Base-by-base conservation (phyloP, 2,888 invertebrate genomes). In the Teleogryllus oceanicus region DNA sequence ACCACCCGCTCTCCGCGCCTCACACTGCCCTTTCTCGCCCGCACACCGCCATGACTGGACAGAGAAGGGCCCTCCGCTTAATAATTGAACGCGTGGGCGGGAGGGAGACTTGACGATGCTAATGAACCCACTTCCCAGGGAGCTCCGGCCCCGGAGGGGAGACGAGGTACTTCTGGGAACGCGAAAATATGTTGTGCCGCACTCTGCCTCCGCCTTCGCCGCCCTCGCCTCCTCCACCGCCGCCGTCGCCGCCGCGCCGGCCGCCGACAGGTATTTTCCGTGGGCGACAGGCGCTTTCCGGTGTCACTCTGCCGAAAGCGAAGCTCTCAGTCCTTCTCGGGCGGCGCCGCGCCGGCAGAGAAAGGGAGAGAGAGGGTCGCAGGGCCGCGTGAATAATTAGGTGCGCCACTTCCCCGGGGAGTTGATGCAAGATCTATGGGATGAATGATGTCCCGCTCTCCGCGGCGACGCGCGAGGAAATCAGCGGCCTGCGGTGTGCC, bases 51-150 rank as follows among this genome's bases (percentile, higher is more conserved):
- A 62, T 62, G 62, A 62, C 62, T 62, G 62, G 16, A 13, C 62
- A 62, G 62, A 62, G 62, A 62, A 62, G 62, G 62, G 62, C n/a
- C 16, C 62, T 13, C 13, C 62, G 62, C 16, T 62, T 62, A 62
- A 62, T 62, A 62, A 62, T 62, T 62, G 62, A 62, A 18, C 13
- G 62, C 62, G 62, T n/a, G 13, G 62, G 62, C 62, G 62, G n/a
- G 62, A 62, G 62, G 62, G 62, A 62, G 62, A 62, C 62, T 62
- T 62, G 62, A 37, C 62, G 62, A 62, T 62, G 62, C 62, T 62
- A 62, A 62, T 62, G 62, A 62, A 62, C 62, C 62, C 16, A n/a
- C 62, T 13, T n/a, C 62, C 62, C 16, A 62, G n/a, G n/a, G 62
- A 13, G n/a, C 62, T 62, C n/a, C 62, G 8, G 13, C 1, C n/a